Evolutionary conservation across 2,888 invertebrate genomes (phyloP), one percentile per base, ranked within the genome.

Genomic region (Incurvaria masculella): DNA sequence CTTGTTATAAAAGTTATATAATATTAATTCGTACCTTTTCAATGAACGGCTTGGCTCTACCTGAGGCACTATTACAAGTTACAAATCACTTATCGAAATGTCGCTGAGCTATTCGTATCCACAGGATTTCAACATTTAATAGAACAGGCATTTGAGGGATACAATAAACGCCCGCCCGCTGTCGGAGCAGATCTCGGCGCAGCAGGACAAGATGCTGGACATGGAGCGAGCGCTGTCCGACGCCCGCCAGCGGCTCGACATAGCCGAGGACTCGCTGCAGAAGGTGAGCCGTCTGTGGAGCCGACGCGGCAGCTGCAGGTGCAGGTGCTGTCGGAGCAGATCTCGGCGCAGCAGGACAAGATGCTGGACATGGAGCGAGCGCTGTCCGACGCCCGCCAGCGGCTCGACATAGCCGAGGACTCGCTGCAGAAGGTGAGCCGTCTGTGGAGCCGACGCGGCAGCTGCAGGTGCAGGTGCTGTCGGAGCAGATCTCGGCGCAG

Each of bases 401-500:
- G 88, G 57, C 75, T 96, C 11, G 85, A 88, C 49, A 88, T 85
- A 53, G 85, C 93, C 44, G 95, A 97, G 63, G 94, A 94, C 58
- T 83, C 88, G 57, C 72, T 97, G 50, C 94, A 95, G 66, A 88
- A 94, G 74, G 93, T 93, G 75, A 72, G 74, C 60, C n/a, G n/a
- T n/a, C n/a, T n/a, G n/a, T n/a, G n/a, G n/a, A n/a, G n/a, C n/a
- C n/a, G n/a, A n/a, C n/a, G n/a, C n/a, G n/a, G 51, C 88, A 91
- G 57, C 79, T 94, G 58, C 96, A 97, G 78, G 92, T 94, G 50
- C 89, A 92, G 59, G 91, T 94, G 57, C 79, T 96, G 44, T 87
- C 88, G 1, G 95, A 97, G 61, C 95, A 96, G 71, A 90, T 97
- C 43, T 90, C 94, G 44, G 94, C 94, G n/a, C 97, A 97, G 72